A percentile compares a stretch with the other conserved stretches of the same genome.
Evolutionary conservation across 2,113 vertebrate species (phyloP).

Genomic region (Dipodomys spectabilis): DNA sequence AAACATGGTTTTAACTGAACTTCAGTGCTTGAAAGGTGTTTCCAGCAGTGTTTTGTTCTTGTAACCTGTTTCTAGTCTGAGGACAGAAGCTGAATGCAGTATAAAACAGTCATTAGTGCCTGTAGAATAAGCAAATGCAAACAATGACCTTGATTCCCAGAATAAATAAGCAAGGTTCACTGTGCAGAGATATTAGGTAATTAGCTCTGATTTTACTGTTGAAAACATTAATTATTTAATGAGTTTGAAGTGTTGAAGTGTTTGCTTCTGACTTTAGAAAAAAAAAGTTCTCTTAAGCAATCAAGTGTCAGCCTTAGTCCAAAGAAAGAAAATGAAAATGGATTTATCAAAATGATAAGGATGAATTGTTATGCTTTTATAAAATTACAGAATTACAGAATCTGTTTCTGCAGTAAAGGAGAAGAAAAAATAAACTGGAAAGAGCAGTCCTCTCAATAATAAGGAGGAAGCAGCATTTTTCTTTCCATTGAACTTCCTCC

Average conservation of each 20-base stretch:
- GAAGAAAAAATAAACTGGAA: neutral
- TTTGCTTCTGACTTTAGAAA: constrained; percentile 53
- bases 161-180: constrained; percentile 15
- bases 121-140: constrained; percentile 63
- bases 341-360: neutral
- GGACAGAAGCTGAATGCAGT: constrained; percentile 30
- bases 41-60: constrained; percentile 32
- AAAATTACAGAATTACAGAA: neutral
- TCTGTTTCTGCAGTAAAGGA: neutral
- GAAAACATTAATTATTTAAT: constrained; percentile 74
- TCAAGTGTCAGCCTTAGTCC: constrained; percentile 1
- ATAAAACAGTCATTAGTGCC: constrained; percentile 49
- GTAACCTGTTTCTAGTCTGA: constrained; percentile 19
- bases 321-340: constrained; percentile 40
- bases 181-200: constrained; percentile 55
- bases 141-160: constrained; percentile 60
- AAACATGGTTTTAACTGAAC: constrained; percentile 49
- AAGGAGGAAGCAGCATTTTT: too few species aligned
- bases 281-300: constrained; percentile 25
- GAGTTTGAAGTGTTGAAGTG: constrained; percentile 64
- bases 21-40: neutral
- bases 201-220: constrained; percentile 73
- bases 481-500: too few species aligned
- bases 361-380: neutral
- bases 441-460: neutral